Base-by-base conservation (phyloP, 2,797 vertebrate species). In the Notolabrus celidotus region DNA sequence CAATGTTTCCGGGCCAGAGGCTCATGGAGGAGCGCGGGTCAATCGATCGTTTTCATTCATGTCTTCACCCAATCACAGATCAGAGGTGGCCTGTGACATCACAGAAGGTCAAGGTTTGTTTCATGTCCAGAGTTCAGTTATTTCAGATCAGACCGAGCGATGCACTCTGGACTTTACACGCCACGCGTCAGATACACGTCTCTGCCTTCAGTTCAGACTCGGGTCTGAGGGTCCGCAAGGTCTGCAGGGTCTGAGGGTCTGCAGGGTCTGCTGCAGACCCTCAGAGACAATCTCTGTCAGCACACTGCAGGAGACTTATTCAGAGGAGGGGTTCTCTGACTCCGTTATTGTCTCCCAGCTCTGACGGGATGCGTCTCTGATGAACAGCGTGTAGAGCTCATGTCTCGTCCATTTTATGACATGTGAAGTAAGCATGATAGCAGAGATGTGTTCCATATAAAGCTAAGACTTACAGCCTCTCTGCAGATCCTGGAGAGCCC, bases 41-140 rank as follows among this genome's bases (percentile, higher is more conserved):
- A 88, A 91, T 91, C 86, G 85, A 91, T 93, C 64, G 14, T 85
- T 88, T 90, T 89, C 76, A 92, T 90, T 93, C 86, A 92, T 91
- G 87, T 91, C 25, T 54, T 74, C 63, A 71, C 63, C 85, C 89
- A 89, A 89, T 93, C 88, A 76, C 58, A 84, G 87, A 92, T 92
- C 87, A 90, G 88, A 92, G 80, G 75, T 76, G 78, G 69, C 69
- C 77, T 75, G 56, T 92, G 92, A 83, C 88, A 90, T 88, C 85
- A 75, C 62, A 68, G 89, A 91, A 92, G 89, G 88, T 90, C 68
- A 55, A 54, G 65, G 68, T 64, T 80, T 63, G 31, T 75, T 80
- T 83, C 63, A 83, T 73, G 71, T 79, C 19, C 63, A 49, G 10
- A 29, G 52, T 63, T 59, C 59, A 77, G 51, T 51, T 67, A 51